Evolutionary conservation across 1,140 invertebrate genomes (phyloP), one percentile per base, ranked within the genome.

Genomic region (Drosophila jambulina): DNA sequence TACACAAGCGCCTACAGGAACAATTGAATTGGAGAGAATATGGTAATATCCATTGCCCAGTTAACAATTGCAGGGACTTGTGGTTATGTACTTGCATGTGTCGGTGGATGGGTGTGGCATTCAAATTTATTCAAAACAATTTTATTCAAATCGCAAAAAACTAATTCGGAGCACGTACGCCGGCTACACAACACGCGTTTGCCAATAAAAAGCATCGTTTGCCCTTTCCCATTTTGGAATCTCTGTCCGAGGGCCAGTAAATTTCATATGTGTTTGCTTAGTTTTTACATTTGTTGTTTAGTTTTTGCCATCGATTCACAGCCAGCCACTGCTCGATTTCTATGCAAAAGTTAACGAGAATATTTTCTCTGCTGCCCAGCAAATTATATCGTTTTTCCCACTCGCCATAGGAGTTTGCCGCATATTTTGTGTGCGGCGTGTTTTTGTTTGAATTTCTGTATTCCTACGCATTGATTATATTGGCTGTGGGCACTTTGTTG

Each of bases 71-170:
- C 57, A 79, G 42, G 15, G 38, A 46, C 17, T 54, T 12, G 56
- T 49, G 15, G 36, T 43, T 69, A 29, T 67, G 62, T 69, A 67
- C 46, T 63, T 38, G 42, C 45, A 32, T 21, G 42, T 58, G 25
- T 2, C 12, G 42, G 34, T 29, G 32, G n/a, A 34, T 49, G 48
- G 49, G 68, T 68, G 58, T 83, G 77, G 80, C 72, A 83, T 78
- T 88, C 84, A 83, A 87, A 87, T 87, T 87, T 87, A 88, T 87
- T 87, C 83, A 87, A 87, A 87, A 87, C 83, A 87, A 87, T 88
- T 87, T 83, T 83, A 88, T 87, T 83, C 83, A 87, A 87, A 87
- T 87, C 83, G 84, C 83, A 87, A 87, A 87, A 88, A 87, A 87
- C 83, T 87, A 87, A 87, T 87, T 87, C 83, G 83, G 56, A 70